Evolutionary conservation across 2,888 invertebrate genomes (phyloP).

Genomic region (Pandemis cinnamomeana): DNA sequence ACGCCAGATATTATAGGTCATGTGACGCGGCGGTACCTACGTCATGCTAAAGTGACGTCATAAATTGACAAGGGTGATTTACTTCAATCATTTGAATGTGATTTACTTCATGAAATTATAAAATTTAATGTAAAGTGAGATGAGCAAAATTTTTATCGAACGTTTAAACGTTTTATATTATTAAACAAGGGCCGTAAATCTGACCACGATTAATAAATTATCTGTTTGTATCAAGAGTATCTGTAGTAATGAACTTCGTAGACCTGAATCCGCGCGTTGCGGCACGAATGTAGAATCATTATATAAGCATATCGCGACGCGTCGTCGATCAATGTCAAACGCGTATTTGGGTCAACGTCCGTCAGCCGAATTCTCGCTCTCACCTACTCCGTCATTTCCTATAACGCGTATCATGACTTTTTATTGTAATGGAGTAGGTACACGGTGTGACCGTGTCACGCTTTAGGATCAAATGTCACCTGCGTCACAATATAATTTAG

Average conservation of each 20-base stretch:
- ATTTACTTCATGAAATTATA: neutral
- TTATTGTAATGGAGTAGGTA: conserved; percentile 46
- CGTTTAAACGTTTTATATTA: neutral
- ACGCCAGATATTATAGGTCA: conserved; percentile 61
- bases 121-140: neutral
- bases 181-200: neutral
- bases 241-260: conserved; percentile 76
- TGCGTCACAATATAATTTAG: neutral
- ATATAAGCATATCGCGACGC: conserved; percentile 73
- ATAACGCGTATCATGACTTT: conserved; percentile 61
- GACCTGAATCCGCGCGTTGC: conserved; percentile 66
- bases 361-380: conserved; percentile 76
- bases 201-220: neutral
- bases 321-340: conserved; percentile 84
- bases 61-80: conserved; percentile 3
- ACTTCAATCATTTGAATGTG: neutral
- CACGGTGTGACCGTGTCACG: conserved; percentile 6
- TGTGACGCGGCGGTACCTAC: conserved; percentile 49
- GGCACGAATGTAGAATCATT: conserved; percentile 63
- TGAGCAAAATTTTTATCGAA: neutral
- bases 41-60: conserved; percentile 30
- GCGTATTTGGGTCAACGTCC: conserved; percentile 83
- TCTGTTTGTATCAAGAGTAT: conserved; percentile 50
- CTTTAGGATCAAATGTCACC: conserved; percentile 8
- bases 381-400: conserved; percentile 72